phyloP scores from a whole-genome alignment of 37 sponge, comb jelly and placozoan species.

The Dysidea cf. avara region DNA sequence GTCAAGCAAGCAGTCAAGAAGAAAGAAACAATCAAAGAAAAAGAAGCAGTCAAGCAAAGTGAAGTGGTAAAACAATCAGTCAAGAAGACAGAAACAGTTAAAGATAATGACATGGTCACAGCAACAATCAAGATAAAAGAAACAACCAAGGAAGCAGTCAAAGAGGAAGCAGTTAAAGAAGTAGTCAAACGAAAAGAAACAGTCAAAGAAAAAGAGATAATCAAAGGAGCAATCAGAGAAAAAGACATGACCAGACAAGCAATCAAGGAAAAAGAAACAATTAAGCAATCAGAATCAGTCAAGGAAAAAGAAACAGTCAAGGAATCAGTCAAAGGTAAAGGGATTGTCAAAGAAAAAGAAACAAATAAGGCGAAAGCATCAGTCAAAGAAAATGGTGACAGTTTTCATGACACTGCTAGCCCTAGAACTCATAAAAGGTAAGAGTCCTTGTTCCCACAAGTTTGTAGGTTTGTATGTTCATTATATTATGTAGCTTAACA shows the following conservation, averaged over 20 bases:
- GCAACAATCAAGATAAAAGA: neutral
- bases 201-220: neutral
- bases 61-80: constrained; percentile 15
- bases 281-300: neutral
- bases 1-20: too few species aligned
- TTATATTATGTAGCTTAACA: too few species aligned
- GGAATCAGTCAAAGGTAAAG: too few species aligned
- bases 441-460: too few species aligned
- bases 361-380: neutral
- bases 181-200: neutral
- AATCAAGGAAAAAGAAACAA: neutral
- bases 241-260: neutral
- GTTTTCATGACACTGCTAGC: too few species aligned
- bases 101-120: neutral
- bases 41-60: constrained; percentile 1
- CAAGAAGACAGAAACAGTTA: neutral
- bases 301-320: neutral
- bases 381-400: neutral
- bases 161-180: neutral
- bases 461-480: too few species aligned
- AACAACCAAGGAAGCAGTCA: neutral
- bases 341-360: neutral
- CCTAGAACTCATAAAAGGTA: too few species aligned
- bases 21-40: neutral
- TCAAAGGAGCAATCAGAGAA: too few species aligned